Evolutionary conservation across 1,140 invertebrate genomes (phyloP), one percentile per base, ranked within the genome.

Genomic region (Subanguina moxae): DNA sequence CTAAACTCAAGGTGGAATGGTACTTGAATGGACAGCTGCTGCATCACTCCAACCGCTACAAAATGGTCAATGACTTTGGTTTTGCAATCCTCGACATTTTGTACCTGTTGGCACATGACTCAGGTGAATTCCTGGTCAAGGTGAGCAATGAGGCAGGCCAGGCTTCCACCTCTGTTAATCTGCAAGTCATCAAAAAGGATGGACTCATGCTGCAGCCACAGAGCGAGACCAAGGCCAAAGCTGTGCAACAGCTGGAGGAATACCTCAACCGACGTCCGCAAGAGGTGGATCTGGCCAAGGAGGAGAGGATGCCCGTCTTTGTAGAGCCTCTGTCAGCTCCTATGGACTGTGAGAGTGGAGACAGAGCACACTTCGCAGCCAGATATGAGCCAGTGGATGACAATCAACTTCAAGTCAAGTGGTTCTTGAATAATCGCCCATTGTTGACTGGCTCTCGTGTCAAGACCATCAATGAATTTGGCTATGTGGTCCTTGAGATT

Each of bases 391-490:
- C 78, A 30, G 52, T 80, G 42, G 74, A 79, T 63, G 78, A 80
- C 64, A 79, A 82, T 38, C 64, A 78, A 52, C 75, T 80, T 15
- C 64, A 65, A 57, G 52, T 76, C 1, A 75, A 76, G 59, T 76
- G 73, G 73, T 74, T 69, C 63, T 70, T 81, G 23, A 82, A 81
- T 62, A 76, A 73, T 48, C 65, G 71, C 19, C 74, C 80, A 19
- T 69, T 81, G 13, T 75, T 68, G 42, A 76, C 67, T 56, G 86
- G 87, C 57, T 93, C 91, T 5, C 87, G 92, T 77, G 93, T 94
- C 84, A 88, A 90, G 80, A 94, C 92, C n/a, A 93, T 94, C 77
- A 91, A 92, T 75, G 92, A 94, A 76, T 94, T 94, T 82, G 92
- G 92, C 11, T 94, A 91, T 78, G 90, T 94, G 32, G 91, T 78